Base-by-base conservation (phyloP, 2,113 vertebrate species). In the Nibea albiflora region DNA sequence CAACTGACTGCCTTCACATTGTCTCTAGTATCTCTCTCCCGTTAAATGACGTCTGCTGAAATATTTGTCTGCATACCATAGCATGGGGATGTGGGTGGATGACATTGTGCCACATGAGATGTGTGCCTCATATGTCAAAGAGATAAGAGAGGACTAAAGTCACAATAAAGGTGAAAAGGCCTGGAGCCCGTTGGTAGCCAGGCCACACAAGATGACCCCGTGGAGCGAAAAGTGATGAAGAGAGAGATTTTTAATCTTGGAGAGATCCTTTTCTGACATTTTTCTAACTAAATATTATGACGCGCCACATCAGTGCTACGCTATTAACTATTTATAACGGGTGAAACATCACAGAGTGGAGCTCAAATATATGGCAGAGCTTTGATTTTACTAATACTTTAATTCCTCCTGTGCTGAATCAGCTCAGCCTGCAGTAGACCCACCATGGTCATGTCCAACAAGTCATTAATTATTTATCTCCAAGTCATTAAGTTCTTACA, bases 61-160 rank as follows among this genome's bases (percentile, higher is more conserved):
- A 72, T 54, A 50, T 70, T 47, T 35, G 11, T 39, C 72, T 11
- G 49, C 24, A 5, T 64, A 39, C 53, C 56, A 79, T 69, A 31
- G 47, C 58, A n/a, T 78, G 26, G n/a, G 62, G 62, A 72, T 42
- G 35, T 54, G 54, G 63, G 83, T 22, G 72, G 61, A 35, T 35
- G 62, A 78, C 81, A 17, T 60, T 12, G 58, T 60, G 75, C 56
- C 83, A 86, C 85, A 80, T 46, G 83, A 82, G 85, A 81, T 54
- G 69, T 47, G 50, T 62, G 77, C 73, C 49, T 84, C 67, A 67
- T 86, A 89, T 78, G 85, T 87, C 87, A 91, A 77, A 22, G 67
- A 85, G 81, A 90, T 86, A 85, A 86, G 63, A 84, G 39, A 76
- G 76, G 50, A 85, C 57, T 84, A 84, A 89, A 83, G 73, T 87